These are phyloP conservation scores for Drosophila kanapiae DNA, from an alignment of 1,140 invertebrate species.

Conservation along the genomic window DNA sequence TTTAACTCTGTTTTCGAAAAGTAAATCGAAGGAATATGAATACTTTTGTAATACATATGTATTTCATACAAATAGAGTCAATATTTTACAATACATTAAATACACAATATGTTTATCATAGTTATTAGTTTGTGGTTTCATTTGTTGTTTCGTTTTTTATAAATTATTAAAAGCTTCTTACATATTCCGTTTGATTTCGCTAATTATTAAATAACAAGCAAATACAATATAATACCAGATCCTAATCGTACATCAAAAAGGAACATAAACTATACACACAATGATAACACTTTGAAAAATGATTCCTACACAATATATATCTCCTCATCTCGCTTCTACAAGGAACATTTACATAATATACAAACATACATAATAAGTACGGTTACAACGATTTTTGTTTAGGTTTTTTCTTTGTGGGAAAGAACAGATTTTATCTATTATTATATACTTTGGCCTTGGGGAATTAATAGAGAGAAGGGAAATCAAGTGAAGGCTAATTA, in stretches of 20 bases:
- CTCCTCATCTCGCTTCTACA: slow-evolving; percentile 52
- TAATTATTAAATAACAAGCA: slow-evolving; percentile 83
- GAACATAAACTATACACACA: slow-evolving; percentile 60
- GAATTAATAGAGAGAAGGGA: slow-evolving; percentile 3
- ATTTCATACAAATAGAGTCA: slow-evolving; percentile 84
- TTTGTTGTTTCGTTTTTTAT: slow-evolving; percentile 47
- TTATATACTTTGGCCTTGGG: background rate
- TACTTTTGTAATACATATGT: slow-evolving; percentile 72
- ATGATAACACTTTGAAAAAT: slow-evolving; percentile 55
- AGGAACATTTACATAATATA: slow-evolving; percentile 84
- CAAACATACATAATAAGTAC: slow-evolving; percentile 72
- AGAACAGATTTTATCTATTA: slow-evolving; percentile 7
- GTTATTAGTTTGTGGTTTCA: slow-evolving; percentile 49
- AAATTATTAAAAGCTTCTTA: slow-evolving; percentile 79
- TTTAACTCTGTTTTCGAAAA: background rate
- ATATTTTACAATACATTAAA: slow-evolving; percentile 83
- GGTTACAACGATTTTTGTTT: slow-evolving; percentile 40
- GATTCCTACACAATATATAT: slow-evolving; percentile 38
- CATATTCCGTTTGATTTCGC: slow-evolving; percentile 66
- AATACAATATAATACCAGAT: slow-evolving; percentile 64
- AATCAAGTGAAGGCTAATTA: background rate
- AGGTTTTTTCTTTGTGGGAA: background rate
- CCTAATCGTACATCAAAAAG: slow-evolving; percentile 69
- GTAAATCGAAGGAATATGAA: background rate
- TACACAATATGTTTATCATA: slow-evolving; percentile 74